Conservation (phyloP, 2,113 vertebrate species). For the Syrrhaptes paradoxus region DNA sequence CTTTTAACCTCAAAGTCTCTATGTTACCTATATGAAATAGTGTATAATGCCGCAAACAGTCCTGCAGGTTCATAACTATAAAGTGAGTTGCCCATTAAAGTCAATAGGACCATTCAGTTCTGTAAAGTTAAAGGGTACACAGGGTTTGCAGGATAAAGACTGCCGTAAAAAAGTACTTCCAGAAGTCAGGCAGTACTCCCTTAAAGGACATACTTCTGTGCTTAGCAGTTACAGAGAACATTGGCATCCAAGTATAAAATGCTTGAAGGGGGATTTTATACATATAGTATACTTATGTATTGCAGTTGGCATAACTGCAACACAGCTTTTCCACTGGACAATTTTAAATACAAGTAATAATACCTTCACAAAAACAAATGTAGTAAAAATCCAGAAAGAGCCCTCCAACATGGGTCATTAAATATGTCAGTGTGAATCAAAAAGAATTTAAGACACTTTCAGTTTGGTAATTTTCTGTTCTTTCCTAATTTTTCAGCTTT, state of each 20-base stretch:
- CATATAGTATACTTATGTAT: neutral
- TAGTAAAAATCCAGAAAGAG: neutral
- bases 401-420: neutral
- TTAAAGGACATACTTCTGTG: neutral
- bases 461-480: neutral
- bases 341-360: neutral
- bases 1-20: neutral
- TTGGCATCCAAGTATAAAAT: neutral
- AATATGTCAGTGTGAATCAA: neutral
- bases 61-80: neutral
- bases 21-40: neutral
- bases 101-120: neutral
- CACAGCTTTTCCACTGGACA: neutral
- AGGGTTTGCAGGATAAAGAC: neutral
- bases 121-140: neutral
- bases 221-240: neutral
- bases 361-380: neutral
- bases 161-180: neutral
- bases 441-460: neutral
- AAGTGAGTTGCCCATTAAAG: neutral
- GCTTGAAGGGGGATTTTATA: neutral
- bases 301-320: neutral
- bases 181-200: neutral
- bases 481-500: neutral
- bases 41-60: neutral